Conservation (phyloP, 2,888 invertebrate species). For the Coenonympha arcania region DNA sequence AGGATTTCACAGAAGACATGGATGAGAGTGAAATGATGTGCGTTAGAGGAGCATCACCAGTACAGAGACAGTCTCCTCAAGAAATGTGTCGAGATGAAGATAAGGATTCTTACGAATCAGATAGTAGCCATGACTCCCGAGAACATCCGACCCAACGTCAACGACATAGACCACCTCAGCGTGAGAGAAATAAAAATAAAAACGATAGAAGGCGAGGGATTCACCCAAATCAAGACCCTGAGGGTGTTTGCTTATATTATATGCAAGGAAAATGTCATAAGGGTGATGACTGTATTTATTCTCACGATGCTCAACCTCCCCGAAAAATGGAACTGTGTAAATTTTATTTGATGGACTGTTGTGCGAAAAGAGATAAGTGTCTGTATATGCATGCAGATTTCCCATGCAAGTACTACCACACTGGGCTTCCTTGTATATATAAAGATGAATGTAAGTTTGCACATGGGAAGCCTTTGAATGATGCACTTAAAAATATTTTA, state of each 20-base stretch:
- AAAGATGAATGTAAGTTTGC: slow-evolving; percentile 95
- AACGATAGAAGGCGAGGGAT: slow-evolving; percentile 71
- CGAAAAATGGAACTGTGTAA: slow-evolving; percentile 96
- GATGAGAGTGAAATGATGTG: slow-evolving; percentile 88
- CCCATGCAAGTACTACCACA: slow-evolving; percentile 97
- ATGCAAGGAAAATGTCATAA: slow-evolving; percentile 92
- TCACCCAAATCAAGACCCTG: slow-evolving; percentile 77
- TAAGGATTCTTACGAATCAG: slow-evolving; percentile 69
- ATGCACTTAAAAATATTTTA: slow-evolving; percentile 79
- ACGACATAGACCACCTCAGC: slow-evolving; percentile 6
- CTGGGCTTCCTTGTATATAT: slow-evolving; percentile 87
- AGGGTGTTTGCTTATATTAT: slow-evolving; percentile 86
- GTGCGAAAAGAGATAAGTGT: slow-evolving; percentile 95
- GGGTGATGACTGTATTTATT: slow-evolving; percentile 89
- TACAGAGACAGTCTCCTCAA: slow-evolving; percentile 45
- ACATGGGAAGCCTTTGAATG: slow-evolving; percentile 89
- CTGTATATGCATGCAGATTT: slow-evolving; percentile 97
- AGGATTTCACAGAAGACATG: slow-evolving; percentile 73
- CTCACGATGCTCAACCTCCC: slow-evolving; percentile 86
- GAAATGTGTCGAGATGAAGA: slow-evolving; percentile 68
- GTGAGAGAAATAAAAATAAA: slow-evolving; percentile 69
- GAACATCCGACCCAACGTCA: slow-evolving; percentile 37
- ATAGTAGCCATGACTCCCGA: slow-evolving; percentile 73
- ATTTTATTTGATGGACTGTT: slow-evolving; percentile 96
- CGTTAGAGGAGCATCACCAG: slow-evolving; percentile 83